Conservation (phyloP, 2,113 vertebrate species). For the Elachura formosa region DNA sequence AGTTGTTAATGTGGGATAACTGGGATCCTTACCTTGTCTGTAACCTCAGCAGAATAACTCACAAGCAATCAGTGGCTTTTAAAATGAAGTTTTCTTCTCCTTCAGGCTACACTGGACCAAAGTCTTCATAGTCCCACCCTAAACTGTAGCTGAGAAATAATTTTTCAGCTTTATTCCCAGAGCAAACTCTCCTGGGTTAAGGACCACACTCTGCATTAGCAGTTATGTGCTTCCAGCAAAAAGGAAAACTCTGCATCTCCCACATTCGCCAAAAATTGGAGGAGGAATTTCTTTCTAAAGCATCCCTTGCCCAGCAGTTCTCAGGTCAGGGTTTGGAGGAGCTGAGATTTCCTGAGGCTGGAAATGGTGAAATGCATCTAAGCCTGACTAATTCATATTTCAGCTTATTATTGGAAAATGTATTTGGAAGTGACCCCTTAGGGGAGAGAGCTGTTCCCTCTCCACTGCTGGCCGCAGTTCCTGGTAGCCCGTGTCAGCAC, state of each 20-base stretch:
- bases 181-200: not conserved
- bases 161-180: not conserved
- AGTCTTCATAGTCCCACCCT: not conserved
- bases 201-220: not conserved
- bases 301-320: not conserved
- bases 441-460: not conserved
- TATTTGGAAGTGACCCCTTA: not conserved
- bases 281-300: not conserved
- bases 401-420: not conserved
- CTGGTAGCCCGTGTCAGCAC: not conserved
- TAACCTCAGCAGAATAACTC: not conserved
- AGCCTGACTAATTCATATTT: not conserved
- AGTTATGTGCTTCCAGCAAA: not conserved
- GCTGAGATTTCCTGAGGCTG: not conserved
- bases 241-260: not conserved
- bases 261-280: not conserved
- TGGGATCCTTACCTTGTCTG: not conserved
- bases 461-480: not conserved
- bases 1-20: not conserved
- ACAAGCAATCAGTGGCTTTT: not conserved
- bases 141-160: not conserved
- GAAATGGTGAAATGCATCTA: not conserved
- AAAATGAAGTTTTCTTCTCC: not conserved
- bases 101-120: not conserved
- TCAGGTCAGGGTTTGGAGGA: not conserved